Percentiles rank a stretch among this genome's conserved stretches.
These are phyloP conservation scores for Elaphurus davidianus DNA, from an alignment of 2,113 vertebrate species.

Conservation along the genomic window DNA sequence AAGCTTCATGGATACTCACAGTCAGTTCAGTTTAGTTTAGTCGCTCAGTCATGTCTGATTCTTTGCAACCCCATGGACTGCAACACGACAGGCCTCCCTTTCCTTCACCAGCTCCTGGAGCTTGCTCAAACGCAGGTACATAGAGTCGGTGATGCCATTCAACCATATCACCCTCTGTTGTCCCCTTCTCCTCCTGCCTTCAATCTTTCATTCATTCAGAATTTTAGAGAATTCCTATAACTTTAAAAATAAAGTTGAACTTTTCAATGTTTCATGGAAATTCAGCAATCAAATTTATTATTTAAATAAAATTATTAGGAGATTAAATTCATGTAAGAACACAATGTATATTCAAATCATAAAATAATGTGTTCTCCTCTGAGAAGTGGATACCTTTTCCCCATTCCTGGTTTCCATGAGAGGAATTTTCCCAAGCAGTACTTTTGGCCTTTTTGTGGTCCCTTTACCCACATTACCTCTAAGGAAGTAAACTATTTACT, in stretches of 20 bases:
- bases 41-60: background rate
- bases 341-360: background rate
- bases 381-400: background rate
- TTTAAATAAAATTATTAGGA: background rate
- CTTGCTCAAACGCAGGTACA: background rate
- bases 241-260: background rate
- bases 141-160: background rate
- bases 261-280: background rate
- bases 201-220: background rate
- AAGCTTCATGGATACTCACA: slow-evolving; percentile 61
- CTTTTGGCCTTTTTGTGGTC: background rate
- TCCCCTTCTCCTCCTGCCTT: background rate
- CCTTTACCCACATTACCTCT: background rate
- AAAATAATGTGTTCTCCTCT: background rate
- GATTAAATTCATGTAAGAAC: background rate
- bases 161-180: background rate
- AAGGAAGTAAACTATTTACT: background rate
- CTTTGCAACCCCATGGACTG: background rate
- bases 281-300: background rate
- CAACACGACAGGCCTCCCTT: background rate
- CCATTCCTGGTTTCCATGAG: background rate
- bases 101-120: background rate
- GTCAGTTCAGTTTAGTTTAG: background rate
- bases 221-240: background rate
- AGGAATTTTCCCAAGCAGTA: background rate